These are phyloP conservation scores for Melinaea marsaeus DNA, from an alignment of 2,888 invertebrate species.

Conservation along the genomic window DNA sequence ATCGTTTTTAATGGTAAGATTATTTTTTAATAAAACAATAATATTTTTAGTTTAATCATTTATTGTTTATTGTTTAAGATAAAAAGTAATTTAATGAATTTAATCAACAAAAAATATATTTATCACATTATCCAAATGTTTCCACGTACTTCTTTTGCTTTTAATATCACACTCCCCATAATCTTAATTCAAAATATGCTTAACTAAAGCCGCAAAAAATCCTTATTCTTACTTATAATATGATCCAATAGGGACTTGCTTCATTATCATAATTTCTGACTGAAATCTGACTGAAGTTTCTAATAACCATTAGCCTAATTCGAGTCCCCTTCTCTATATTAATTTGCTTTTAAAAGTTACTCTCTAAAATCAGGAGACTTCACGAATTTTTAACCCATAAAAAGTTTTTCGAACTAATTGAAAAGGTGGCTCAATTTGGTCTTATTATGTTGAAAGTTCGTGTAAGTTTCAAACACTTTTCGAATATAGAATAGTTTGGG, in stretches of 20 bases:
- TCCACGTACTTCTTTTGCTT: too few species aligned
- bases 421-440: conserved; percentile 51
- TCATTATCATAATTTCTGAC: neutral
- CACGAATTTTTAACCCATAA: conserved; percentile 25
- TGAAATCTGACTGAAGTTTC: conserved; percentile 16
- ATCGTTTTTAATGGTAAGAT: neutral
- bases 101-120: too few species aligned
- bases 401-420: conserved; percentile 46
- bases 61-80: too few species aligned
- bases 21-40: neutral
- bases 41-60: neutral
- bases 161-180: too few species aligned
- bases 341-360: conserved; percentile 27
- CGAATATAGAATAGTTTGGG: conserved; percentile 27
- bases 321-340: conserved; percentile 27
- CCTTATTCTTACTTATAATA: neutral
- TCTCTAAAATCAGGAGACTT: conserved; percentile 16
- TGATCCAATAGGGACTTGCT: neutral
- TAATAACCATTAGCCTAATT: conserved; percentile 31
- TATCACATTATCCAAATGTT: too few species aligned
- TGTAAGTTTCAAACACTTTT: conserved; percentile 30
- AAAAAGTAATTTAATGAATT: too few species aligned
- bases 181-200: too few species aligned
- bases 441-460: conserved; percentile 57
- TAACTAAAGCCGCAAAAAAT: neutral